phyloP scores from a whole-genome alignment of 92 coral and sea anemone species.

The Umimayanthus chanpuru region DNA sequence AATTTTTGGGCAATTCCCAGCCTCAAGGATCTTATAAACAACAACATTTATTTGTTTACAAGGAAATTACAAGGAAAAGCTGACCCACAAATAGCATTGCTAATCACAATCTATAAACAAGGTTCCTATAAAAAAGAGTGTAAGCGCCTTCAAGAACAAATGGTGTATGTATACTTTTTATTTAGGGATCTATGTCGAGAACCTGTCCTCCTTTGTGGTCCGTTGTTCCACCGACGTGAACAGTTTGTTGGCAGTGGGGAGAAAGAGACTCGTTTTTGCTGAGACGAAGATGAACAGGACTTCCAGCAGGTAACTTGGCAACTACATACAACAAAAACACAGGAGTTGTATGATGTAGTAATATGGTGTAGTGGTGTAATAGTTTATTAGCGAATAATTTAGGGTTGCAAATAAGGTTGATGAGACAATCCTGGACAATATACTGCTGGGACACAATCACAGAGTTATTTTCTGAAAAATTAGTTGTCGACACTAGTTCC shows the following conservation, averaged over 20 bases:
- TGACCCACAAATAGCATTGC: no score
- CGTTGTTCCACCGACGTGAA: slow-evolving; percentile 84
- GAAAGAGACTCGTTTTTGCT: slow-evolving; percentile 90
- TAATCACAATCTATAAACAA: no score
- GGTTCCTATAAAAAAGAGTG: background rate
- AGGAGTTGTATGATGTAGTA: background rate
- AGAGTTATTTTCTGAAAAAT: no score
- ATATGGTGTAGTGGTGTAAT: no score
- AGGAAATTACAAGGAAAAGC: no score
- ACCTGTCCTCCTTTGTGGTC: slow-evolving; percentile 92
- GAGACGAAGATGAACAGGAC: slow-evolving; percentile 99
- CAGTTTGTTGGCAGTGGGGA: slow-evolving; percentile 85
- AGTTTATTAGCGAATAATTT: no score
- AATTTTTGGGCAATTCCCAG: no score
- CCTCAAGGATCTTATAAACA: no score
- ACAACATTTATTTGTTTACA: no score
- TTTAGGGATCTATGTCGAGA: slow-evolving; percentile 93
- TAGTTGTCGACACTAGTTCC: no score
- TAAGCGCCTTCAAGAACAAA: background rate
- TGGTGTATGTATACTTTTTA: background rate
- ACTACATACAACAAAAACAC: background rate
- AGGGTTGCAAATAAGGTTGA: background rate
- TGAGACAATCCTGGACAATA: background rate
- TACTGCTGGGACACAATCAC: background rate
- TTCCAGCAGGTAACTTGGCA: slow-evolving; percentile 83